Evolutionary conservation across 2,888 invertebrate species (phyloP), one percentile per base, ranked within the genome.

Genomic region (Phortica magna): DNA sequence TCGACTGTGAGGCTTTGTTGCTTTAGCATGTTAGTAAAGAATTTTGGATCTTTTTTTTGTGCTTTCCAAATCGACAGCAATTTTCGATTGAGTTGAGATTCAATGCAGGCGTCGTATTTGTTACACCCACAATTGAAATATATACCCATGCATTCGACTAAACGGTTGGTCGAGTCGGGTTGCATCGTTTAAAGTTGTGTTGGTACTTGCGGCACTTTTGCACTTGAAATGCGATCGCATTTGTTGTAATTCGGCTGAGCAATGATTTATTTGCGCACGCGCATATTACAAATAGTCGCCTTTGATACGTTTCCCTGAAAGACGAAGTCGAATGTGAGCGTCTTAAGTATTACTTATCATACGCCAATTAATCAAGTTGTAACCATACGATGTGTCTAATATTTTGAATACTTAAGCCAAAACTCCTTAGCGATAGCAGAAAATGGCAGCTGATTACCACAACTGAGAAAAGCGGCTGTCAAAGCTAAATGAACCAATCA

Each of bases 221-320:
- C 89, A 88, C 89, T 90, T 89, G 88, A 88, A 84, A 83, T 82
- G 80, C 80, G 83, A 90, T 89, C 86, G 82, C 80, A 87, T 85
- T 81, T 79, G 72, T 74, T 74, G 59, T 67, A 7, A 77, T 77
- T 75, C 73, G 77, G 76, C 79, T 78, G 77, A 77, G 78, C 84
- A 89, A 90, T 91, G 91, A 90, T 90, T 90, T 90, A 91, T 90
- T 90, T 91, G 89, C 90, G 89, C 90, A 90, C 90, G 90, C 90
- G 90, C 88, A 82, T 79, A 80, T 80, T 80, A 76, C 80, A 76
- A 81, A 76, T 78, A 77, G 74, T 73, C 61, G 55, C 72, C 73
- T 75, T n/a, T 43, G 12, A 74, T 76, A 78, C 76, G 74, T 77
- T 79, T 77, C 79, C 80, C 74, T 70, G 65, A 65, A 43, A 10